These are phyloP conservation scores for Hyposoter didymator DNA, from an alignment of 2,888 invertebrate genomes.

Conservation along the genomic window DNA sequence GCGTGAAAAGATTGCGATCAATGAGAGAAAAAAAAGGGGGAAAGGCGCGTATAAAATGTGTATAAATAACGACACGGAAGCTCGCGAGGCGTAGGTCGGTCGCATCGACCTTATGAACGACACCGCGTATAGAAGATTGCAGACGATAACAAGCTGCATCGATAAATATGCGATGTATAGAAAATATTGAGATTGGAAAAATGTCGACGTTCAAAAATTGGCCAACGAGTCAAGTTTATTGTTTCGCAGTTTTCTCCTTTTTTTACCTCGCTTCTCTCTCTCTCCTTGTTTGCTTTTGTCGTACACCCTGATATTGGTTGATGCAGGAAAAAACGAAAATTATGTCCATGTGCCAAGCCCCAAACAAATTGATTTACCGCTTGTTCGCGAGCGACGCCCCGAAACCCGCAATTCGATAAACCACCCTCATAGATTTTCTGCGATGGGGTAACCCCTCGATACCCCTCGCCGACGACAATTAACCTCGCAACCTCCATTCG, in stretches of 20 bases:
- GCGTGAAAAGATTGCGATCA: conserved; percentile 39
- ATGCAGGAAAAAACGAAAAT: conserved; percentile 52
- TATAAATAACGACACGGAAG: conserved; percentile 21
- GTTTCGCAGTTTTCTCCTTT: conserved; percentile 8
- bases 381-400: conserved; percentile 36
- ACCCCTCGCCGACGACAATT: conserved; percentile 1
- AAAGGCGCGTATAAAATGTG: conserved; percentile 15
- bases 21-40: conserved; percentile 8
- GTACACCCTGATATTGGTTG: conserved; percentile 9
- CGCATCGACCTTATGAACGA: neutral
- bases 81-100: conserved; percentile 12
- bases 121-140: neutral
- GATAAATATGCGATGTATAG: neutral
- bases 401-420: conserved; percentile 46
- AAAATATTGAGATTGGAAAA: neutral
- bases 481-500: neutral
- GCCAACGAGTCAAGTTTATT: conserved; percentile 2
- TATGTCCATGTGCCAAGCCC: conserved; percentile 52
- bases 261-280: neutral
- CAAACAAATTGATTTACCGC: conserved; percentile 56
- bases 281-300: conserved; percentile 5
- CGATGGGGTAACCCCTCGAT: neutral
- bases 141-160: neutral
- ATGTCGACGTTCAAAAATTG: neutral
- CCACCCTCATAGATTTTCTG: neutral